Evolutionary conservation across 2,113 vertebrate genomes (phyloP), one percentile per base, ranked within the genome.

Genomic region (Chionodraco myersi): DNA sequence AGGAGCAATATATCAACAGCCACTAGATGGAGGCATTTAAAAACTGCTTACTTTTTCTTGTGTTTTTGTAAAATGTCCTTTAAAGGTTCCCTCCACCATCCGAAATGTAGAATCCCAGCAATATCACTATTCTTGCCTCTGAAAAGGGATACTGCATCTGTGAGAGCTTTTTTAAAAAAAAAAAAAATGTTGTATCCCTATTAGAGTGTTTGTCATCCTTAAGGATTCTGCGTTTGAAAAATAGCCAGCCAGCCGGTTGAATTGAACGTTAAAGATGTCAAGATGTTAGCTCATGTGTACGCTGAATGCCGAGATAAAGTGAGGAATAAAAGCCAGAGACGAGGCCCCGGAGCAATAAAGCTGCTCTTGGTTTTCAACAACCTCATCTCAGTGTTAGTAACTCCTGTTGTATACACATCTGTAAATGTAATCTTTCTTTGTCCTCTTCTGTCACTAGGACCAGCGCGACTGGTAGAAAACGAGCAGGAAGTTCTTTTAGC

Each of bases 81-180:
- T 41, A 21, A n/a, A 63, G 23, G 72, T 65, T 45, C 68, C 60
- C 9, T 6, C 51, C 6, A 67, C 23, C 26, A 26, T 75, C 15
- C 3, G 30, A 56, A 77, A 45, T 58, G 11, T 51, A 54, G n/a
- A 73, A 72, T 49, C 57, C 79, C 61, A 85, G 72, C 82, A 82
- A 82, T 86, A 87, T 66, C n/a, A 77, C 62, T 53, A 65, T 65
- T 75, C 73, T 75, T 26, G n/a, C 91, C 52, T 78, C 69, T 85
- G 67, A 79, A 89, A 87, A 69, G 90, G 93, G 93, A 93, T 92
- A 91, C 94, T 95, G 93, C 94, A 94, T 85, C 90, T 91, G 81
- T 64, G 61, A 15, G 59, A 64, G 66, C 63, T 73, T 75, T 41
- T 30, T 41, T 41, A 7, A 0, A 21, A 21, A 21, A 21, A 21